phyloP scores from a whole-genome alignment of 2,888 invertebrate genomes.

The Elysia crispata region DNA sequence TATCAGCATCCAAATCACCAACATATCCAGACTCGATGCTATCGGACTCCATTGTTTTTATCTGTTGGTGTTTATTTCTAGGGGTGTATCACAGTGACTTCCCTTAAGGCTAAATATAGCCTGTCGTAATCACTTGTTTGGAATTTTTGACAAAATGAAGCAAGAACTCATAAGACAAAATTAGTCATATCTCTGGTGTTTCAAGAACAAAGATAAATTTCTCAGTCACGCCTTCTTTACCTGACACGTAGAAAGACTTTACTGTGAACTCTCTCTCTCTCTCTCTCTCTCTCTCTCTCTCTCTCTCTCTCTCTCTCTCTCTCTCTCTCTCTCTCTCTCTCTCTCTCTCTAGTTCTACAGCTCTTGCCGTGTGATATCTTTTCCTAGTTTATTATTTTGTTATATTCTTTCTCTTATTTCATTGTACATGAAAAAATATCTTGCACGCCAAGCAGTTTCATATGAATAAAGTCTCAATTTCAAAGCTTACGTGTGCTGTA shows the following conservation, averaged over 20 bases:
- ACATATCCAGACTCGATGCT: background rate
- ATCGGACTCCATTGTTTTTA: slow-evolving; percentile 43
- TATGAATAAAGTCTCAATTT: no score
- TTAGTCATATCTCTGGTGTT: no score
- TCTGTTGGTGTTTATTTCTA: background rate
- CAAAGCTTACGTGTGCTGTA: no score
- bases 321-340: slow-evolving; percentile 31
- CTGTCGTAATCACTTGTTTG: background rate
- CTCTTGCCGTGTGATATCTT: no score
- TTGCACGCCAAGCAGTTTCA: no score
- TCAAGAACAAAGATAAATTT: no score
- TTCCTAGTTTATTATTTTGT: no score
- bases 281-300: slow-evolving; percentile 16
- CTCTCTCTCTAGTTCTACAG: background rate
- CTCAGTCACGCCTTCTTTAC: no score
- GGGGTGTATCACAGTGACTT: no score
- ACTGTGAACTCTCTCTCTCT: background rate
- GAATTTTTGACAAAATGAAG: background rate
- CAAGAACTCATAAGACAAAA: no score
- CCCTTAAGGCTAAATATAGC: background rate
- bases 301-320: slow-evolving; percentile 12
- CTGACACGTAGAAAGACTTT: background rate
- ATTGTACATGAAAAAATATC: no score
- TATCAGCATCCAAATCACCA: background rate
- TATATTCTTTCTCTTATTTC: no score